Evolutionary conservation across 2,888 invertebrate species (phyloP).

Genomic region (Elmis aenea): DNA sequence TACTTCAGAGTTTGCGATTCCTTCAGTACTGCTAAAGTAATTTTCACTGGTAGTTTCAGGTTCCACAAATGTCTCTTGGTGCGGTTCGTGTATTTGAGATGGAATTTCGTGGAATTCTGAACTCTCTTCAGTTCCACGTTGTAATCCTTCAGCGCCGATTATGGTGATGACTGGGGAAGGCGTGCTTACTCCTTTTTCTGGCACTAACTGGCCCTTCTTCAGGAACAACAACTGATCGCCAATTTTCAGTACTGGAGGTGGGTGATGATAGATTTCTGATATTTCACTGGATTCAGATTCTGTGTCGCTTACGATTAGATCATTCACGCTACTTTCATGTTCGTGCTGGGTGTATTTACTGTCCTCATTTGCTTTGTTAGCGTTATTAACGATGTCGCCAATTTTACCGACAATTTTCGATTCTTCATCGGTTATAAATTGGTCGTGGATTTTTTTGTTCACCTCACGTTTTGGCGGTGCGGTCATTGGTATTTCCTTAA

Average conservation of each 20-base stretch:
- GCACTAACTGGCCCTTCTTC: constrained; percentile 39
- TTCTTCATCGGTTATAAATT: neutral
- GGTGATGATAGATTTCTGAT: constrained; percentile 40
- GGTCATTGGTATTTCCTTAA: constrained; percentile 41
- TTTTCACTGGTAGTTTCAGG: neutral
- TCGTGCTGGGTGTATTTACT: constrained; percentile 45
- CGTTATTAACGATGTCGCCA: constrained; percentile 13
- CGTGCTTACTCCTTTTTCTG: constrained; percentile 40
- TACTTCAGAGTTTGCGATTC: too few species aligned
- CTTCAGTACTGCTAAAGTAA: too few species aligned
- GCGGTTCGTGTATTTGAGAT: constrained; percentile 12
- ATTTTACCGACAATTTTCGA: neutral
- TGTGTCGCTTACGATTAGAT: constrained; percentile 31
- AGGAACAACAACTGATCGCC: constrained; percentile 43
- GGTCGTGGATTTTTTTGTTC: constrained; percentile 8
- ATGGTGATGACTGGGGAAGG: constrained; percentile 44
- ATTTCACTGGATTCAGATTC: constrained; percentile 42
- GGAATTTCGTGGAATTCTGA: constrained; percentile 27
- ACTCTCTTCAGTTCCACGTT: constrained; percentile 39
- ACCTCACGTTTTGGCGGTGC: constrained; percentile 34
- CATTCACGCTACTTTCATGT: constrained; percentile 25
- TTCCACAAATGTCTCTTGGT: constrained; percentile 6
- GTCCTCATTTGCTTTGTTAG: constrained; percentile 39
- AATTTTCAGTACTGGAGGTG: constrained; percentile 42
- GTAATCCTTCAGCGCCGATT: constrained; percentile 47